Base-by-base conservation (phyloP, 2,888 invertebrate species). In the Cyclophora punctaria region DNA sequence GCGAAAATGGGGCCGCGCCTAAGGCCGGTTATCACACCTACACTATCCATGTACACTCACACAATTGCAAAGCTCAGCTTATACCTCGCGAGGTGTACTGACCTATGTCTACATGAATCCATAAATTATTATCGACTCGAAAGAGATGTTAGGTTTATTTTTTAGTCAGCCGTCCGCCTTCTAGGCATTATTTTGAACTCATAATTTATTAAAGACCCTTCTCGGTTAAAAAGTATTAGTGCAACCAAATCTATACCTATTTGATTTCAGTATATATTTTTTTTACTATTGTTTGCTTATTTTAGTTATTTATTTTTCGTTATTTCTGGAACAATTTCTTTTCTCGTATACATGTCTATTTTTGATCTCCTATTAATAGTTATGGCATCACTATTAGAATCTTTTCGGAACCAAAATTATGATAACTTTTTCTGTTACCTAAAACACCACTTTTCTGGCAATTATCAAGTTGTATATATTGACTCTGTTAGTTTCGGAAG, bases 221-320 rank as follows among this genome's bases (percentile, higher is more conserved):
- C 72, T 52, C 55, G 71, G 64, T 67, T 67, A 66, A 71, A 78
- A 83, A 86, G 85, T 86, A 87, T 86, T 86, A 84, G 73, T 71
- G 73, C 78, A 81, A 44, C 87, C 87, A 86, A 87, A 85, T 20
- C 20, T 20, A 79, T 79, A 75, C 78, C 72, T 78, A 75, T 80
- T 76, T 79, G 75, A 54, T 74, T 73, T 72, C 71, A 71, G 68
- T 73, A 49, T 47, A 55, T 53, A n/a, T n/a, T n/a, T n/a, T n/a
- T n/a, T 54, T 46, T 58, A 53, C 44, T 4, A 37, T 37, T 37
- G 5, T 5, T 37, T 37, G 5, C 5, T 37, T 37, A 5, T 37
- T 37, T 37, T 5, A 5, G 37, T 37, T 37, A 37, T 37, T 37
- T 34, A 47, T 49, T 51, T 47, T 49, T 37, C 37, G 37, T 37